A percentile compares a stretch with the other conserved stretches of the same genome.
These are phyloP conservation scores for Tetragonula clypearis DNA, from an alignment of 1,140 invertebrate species.

Conservation along the genomic window DNA sequence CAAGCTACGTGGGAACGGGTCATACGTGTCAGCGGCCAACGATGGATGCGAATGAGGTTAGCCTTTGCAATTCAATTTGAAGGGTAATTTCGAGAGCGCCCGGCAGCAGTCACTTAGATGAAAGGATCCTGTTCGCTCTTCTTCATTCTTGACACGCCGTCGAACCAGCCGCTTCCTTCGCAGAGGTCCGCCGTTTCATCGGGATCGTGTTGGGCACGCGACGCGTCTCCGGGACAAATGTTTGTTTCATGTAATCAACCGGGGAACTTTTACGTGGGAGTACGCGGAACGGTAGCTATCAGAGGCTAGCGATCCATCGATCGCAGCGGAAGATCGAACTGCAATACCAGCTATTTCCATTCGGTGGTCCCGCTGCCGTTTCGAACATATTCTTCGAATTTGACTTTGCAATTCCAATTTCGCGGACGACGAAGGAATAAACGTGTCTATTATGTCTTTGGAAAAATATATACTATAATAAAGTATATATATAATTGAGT, in stretches of 20 bases:
- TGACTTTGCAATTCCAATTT: neutral
- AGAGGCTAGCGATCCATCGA: neutral
- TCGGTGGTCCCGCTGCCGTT: neutral
- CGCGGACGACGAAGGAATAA: neutral
- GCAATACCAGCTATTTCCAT: neutral
- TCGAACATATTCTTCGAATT: neutral
- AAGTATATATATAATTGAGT: too few species aligned
- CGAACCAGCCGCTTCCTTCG: neutral
- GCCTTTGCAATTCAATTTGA: slow-evolving; percentile 53
- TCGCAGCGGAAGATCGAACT: neutral
- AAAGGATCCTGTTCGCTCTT: slow-evolving; percentile 34
- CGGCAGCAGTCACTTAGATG: slow-evolving; percentile 26
- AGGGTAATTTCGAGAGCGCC: slow-evolving; percentile 34
- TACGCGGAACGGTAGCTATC: neutral
- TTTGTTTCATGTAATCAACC: slow-evolving; percentile 53
- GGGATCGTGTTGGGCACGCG: neutral
- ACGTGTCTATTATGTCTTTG: neutral
- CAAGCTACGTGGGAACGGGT: slow-evolving; percentile 42
- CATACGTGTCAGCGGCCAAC: slow-evolving; percentile 38
- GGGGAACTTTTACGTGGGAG: slow-evolving; percentile 7
- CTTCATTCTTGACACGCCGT: slow-evolving; percentile 34
- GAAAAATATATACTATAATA: neutral
- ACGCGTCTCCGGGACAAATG: slow-evolving; percentile 18
- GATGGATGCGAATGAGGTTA: slow-evolving; percentile 52
- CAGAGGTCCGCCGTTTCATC: slow-evolving; percentile 3